Evolutionary conservation across 2,113 vertebrate genomes (phyloP), one percentile per base, ranked within the genome.

Genomic region (Xiphophorus couchianus): DNA sequence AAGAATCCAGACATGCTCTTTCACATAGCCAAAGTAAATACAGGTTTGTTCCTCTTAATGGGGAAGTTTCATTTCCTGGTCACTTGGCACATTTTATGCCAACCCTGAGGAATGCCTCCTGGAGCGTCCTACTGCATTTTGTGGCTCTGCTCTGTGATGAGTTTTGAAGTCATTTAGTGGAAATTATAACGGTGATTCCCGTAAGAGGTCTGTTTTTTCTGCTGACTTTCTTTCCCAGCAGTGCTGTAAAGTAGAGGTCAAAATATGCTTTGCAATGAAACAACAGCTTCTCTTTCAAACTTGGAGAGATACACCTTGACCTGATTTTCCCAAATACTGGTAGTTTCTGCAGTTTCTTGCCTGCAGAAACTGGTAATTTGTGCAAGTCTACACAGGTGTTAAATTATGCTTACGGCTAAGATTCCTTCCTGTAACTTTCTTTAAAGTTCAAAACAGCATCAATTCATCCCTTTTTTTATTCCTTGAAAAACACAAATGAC

Each of bases 1-100:
- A 42, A 89, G 91, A 89, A 73, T 87, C 90, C 76, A 58, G 65
- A 3, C 17, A 84, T 89, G 60, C 81, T 81, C 75, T 73, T 81
- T 33, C 58, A 35, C 48, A 54, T 2, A n/a, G 9, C 14, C 74
- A 65, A 1, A 27, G 67, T 60, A 69, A 74, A 69, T 17, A 33
- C 25, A 75, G 51, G 28, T 75, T 62, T 61, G 22, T n/a, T 37
- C 7, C 27, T 73, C 51, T 85, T 81, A 86, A 68, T 82, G 68
- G 81, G 33, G 44, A 48, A n/a, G 48, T 79, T 85, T 88, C 58
- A 85, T 73, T 85, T 83, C 71, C 76, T 29, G 22, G 62, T 71
- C 15, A 25, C 0, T 65, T 66, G 1, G 14, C 30, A 31, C 3
- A 2, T 35, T 28, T 15, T 13, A 25, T n/a, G 13, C 28, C 37